Evolutionary conservation across 2,888 invertebrate species (phyloP).

Genomic region (Brenthis ino): DNA sequence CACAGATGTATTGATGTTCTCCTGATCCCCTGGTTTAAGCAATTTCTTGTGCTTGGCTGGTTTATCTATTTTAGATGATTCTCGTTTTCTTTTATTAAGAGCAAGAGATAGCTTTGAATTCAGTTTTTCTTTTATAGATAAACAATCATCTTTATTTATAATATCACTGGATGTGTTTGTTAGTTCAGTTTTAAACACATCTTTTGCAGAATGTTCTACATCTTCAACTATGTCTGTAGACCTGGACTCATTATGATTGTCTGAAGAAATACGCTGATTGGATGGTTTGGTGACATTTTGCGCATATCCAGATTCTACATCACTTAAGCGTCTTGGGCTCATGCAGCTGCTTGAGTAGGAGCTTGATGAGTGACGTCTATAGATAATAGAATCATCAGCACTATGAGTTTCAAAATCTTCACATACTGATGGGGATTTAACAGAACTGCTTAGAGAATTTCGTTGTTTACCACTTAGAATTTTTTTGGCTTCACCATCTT

Average conservation of each 20-base stretch:
- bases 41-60: slow-evolving; percentile 63
- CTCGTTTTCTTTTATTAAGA: slow-evolving; percentile 72
- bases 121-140: slow-evolving; percentile 73
- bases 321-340: slow-evolving; percentile 84
- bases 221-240: slow-evolving; percentile 43
- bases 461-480: slow-evolving; percentile 65
- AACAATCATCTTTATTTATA: slow-evolving; percentile 71
- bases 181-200: slow-evolving; percentile 52
- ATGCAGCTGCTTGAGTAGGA: slow-evolving; percentile 88
- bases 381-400: slow-evolving; percentile 90
- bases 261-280: slow-evolving; percentile 37
- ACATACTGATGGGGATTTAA: slow-evolving; percentile 82
- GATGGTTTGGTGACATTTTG: slow-evolving; percentile 46
- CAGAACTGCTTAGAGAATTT: slow-evolving; percentile 64
- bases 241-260: slow-evolving; percentile 40
- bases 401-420: slow-evolving; percentile 84
- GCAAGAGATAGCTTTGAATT: slow-evolving; percentile 73
- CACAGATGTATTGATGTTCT: slow-evolving; percentile 18
- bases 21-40: slow-evolving; percentile 45
- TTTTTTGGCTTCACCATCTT: slow-evolving; percentile 65
- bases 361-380: slow-evolving; percentile 91
- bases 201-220: slow-evolving; percentile 32
- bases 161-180: slow-evolving; percentile 50
- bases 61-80: slow-evolving; percentile 62
- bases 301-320: slow-evolving; percentile 59